Conservation (phyloP, 2,888 invertebrate species). For the Drosophila aldrichi region DNA sequence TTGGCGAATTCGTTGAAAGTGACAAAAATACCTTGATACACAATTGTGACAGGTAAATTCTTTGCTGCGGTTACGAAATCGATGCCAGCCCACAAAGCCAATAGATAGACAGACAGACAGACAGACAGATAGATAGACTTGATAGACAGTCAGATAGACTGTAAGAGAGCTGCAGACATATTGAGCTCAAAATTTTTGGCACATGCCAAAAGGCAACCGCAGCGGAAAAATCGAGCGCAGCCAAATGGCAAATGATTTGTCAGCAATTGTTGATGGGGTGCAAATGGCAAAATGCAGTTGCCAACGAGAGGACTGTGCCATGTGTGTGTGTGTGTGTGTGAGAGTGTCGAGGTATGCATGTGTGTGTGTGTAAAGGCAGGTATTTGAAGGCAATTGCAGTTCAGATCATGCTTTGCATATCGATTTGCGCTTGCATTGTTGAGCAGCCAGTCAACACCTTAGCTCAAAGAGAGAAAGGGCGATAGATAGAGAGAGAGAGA, state of each 20-base stretch:
- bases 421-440: slow-evolving; percentile 48
- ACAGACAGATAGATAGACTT: slow-evolving; percentile 3
- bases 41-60: slow-evolving; percentile 75
- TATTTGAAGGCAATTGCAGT: slow-evolving; percentile 48
- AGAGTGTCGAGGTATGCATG: background rate
- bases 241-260: slow-evolving; percentile 80
- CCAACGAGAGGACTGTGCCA: background rate
- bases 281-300: slow-evolving; percentile 27
- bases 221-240: slow-evolving; percentile 65
- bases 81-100: slow-evolving; percentile 42
- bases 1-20: slow-evolving; percentile 69
- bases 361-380: slow-evolving; percentile 13
- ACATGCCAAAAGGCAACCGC: slow-evolving; percentile 76
- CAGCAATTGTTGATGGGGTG: slow-evolving; percentile 71
- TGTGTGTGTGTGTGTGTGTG: background rate
- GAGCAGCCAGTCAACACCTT: slow-evolving; percentile 29
- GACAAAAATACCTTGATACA: slow-evolving; percentile 78
- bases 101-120: slow-evolving; percentile 33
- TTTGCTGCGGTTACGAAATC: slow-evolving; percentile 74
- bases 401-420: slow-evolving; percentile 55
- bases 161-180: slow-evolving; percentile 56
- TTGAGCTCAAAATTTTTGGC: slow-evolving; percentile 72
- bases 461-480: background rate
- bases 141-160: slow-evolving; percentile 19
- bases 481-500: background rate